These are phyloP conservation scores for Columba janthina DNA, from an alignment of 2,113 vertebrate genomes.

Conservation along the genomic window DNA sequence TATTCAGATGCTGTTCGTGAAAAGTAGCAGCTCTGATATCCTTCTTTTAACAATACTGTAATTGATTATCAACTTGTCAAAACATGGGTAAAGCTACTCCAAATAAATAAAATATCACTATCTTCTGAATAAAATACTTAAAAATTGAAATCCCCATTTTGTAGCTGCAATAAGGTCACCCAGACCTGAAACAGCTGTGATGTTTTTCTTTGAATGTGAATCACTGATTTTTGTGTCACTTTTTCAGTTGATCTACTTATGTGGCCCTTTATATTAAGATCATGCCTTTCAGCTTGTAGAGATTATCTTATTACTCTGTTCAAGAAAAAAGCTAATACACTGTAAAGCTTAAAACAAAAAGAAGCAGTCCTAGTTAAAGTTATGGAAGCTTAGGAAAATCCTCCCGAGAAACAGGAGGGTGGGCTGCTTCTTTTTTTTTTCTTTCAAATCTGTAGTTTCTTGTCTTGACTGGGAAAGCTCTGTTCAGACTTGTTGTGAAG, in stretches of 20 bases:
- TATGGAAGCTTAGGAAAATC: neutral
- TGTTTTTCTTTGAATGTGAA: neutral
- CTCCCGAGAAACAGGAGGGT: neutral
- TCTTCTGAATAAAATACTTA: neutral
- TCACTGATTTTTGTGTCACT: neutral
- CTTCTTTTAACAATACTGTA: neutral
- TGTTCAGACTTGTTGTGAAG: neutral
- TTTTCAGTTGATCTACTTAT: neutral
- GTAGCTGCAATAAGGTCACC: neutral
- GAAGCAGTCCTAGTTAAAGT: neutral
- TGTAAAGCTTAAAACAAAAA: neutral
- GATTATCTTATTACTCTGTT: neutral
- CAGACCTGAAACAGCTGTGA: neutral
- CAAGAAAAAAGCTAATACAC: neutral
- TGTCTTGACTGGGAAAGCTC: neutral
- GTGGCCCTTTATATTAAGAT: neutral
- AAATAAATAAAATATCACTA: neutral
- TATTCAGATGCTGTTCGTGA: neutral
- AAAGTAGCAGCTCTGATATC: neutral
- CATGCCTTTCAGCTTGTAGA: neutral
- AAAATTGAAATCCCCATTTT: neutral
- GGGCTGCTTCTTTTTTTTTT: neutral
- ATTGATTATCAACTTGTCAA: neutral
- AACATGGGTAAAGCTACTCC: neutral
- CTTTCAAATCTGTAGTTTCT: neutral